A percentile compares a stretch with the other conserved stretches of the same genome.
Evolutionary conservation across 2,113 vertebrate species (phyloP).

Genomic region (Sigmodon hispidus): DNA sequence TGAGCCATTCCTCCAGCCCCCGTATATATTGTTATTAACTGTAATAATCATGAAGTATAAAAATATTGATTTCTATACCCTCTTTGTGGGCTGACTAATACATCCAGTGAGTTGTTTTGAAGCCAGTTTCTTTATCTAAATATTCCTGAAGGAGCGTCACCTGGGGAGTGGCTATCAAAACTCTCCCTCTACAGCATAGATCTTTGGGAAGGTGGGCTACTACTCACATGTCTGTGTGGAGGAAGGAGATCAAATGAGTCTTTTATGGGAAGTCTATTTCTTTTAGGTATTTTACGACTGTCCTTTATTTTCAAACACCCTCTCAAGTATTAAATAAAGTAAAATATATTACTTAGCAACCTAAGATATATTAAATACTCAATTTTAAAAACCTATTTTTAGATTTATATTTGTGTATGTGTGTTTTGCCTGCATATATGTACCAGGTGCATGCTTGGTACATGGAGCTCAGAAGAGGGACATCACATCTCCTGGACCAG

Average conservation of each 20-base stretch:
- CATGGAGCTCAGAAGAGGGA: not conserved
- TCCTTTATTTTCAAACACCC: not conserved
- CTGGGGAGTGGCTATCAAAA: fast-evolving
- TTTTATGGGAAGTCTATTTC: not conserved
- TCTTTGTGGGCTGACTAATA: conserved; percentile 43
- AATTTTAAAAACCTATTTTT: not conserved
- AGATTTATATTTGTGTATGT: not conserved
- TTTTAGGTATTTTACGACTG: conserved; percentile 2
- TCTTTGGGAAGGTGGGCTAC: not conserved
- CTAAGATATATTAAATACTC: not conserved
- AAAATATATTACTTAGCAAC: conserved; percentile 24
- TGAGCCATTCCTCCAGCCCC: no score
- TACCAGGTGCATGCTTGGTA: not conserved
- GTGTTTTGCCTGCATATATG: not conserved
- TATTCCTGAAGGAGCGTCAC: not conserved
- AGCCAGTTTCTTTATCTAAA: conserved; percentile 2
- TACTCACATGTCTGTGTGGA: not conserved
- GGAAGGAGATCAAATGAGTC: not conserved
- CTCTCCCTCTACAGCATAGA: not conserved
- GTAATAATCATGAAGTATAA: not conserved
- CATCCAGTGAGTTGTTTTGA: not conserved
- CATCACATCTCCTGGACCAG: not conserved
- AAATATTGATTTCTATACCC: not conserved
- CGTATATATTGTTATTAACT: not conserved
- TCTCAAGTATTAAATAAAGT: conserved; percentile 19